Evolutionary conservation across 2,888 invertebrate genomes (phyloP).

Genomic region (Agonopterix heracliana): DNA sequence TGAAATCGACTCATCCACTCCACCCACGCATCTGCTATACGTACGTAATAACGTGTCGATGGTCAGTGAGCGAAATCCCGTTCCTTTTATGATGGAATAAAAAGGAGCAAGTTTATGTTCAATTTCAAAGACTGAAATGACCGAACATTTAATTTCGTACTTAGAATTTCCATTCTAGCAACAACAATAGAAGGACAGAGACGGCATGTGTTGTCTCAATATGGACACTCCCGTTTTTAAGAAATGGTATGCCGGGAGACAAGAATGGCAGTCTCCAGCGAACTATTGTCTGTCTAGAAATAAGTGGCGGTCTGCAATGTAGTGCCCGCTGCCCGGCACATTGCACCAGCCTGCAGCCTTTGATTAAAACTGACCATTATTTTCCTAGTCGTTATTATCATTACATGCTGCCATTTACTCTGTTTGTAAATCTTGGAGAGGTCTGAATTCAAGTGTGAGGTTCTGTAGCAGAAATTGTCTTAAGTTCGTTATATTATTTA

Average conservation of each 20-base stretch:
- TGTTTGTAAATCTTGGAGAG: neutral
- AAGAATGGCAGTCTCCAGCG: constrained; percentile 5
- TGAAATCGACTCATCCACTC: constrained; percentile 36
- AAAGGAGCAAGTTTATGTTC: constrained; percentile 10
- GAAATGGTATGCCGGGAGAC: constrained; percentile 17
- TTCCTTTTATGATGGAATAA: constrained; percentile 10
- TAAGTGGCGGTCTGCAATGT: constrained; percentile 7
- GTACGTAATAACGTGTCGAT: constrained; percentile 20
- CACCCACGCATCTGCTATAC: constrained; percentile 35
- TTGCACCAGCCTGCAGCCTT: constrained; percentile 5
- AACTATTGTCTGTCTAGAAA: constrained; percentile 19
- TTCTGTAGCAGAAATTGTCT: too few relatives aligned
- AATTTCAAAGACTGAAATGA: constrained; percentile 11
- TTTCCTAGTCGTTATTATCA: neutral
- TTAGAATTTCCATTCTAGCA: constrained; percentile 14
- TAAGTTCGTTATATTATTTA: too few relatives aligned
- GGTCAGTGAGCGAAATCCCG: constrained; percentile 6
- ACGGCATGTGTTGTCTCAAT: constrained; percentile 20
- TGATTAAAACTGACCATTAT: constrained; percentile 16
- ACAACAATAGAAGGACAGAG: constrained; percentile 20
- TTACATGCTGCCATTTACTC: neutral
- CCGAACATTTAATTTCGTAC: constrained; percentile 22
- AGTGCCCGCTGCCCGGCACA: constrained; percentile 2
- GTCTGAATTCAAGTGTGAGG: too few relatives aligned
- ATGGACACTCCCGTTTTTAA: constrained; percentile 22